These are phyloP conservation scores for Sorex fumeus DNA, from an alignment of 2,113 vertebrate species.

Conservation along the genomic window DNA sequence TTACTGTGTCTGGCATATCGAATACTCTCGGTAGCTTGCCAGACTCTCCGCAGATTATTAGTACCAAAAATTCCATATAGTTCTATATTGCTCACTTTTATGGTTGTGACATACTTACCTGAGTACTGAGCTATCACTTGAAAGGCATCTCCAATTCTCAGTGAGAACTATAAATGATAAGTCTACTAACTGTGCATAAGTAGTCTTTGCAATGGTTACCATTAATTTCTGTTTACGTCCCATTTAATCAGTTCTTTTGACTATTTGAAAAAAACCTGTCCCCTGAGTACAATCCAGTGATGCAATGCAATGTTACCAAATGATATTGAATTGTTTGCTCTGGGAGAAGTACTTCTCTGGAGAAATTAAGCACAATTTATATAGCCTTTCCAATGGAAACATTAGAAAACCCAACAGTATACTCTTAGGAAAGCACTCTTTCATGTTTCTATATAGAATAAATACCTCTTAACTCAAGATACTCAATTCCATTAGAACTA, in stretches of 20 bases:
- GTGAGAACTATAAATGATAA: neutral
- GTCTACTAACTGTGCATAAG: neutral
- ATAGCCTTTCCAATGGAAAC: neutral
- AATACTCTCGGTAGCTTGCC: too few species aligned
- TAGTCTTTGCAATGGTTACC: neutral
- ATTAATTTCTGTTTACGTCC: neutral
- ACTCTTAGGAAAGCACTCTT: neutral
- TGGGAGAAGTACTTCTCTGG: constrained; percentile 32
- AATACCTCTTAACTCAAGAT: neutral
- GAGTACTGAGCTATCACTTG: neutral
- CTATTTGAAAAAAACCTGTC: neutral
- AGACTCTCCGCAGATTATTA: too few species aligned
- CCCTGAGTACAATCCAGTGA: neutral
- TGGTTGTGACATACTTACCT: neutral
- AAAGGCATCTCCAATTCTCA: neutral
- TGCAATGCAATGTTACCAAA: neutral
- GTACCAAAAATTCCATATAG: too few species aligned
- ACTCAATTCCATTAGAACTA: neutral
- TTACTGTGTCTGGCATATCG: too few species aligned
- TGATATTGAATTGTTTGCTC: neutral
- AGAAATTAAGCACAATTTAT: neutral
- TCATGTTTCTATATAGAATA: neutral
- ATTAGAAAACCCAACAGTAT: constrained; percentile 43
- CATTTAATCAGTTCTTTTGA: neutral
- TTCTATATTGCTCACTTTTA: neutral